Evolutionary conservation across 2,888 invertebrate species (phyloP).

Genomic region (Drosophila multiciliata): DNA sequence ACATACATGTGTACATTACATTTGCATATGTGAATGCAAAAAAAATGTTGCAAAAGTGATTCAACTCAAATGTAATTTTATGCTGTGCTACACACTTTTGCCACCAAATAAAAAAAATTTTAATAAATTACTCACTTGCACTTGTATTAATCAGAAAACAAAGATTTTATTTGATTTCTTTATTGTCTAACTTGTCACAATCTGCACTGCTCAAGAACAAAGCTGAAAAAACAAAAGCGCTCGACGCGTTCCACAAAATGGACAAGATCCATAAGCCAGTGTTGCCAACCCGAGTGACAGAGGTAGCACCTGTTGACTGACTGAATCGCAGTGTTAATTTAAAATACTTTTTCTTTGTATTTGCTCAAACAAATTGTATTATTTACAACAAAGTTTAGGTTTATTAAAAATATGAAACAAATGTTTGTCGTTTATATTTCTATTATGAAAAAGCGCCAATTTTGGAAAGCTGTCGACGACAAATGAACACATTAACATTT

Average conservation of each 20-base stretch:
- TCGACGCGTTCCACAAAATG: constrained; percentile 8
- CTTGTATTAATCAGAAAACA: not conserved
- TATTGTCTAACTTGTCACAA: not conserved
- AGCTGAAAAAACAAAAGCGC: not conserved
- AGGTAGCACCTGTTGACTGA: not conserved
- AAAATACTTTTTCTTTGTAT: too few relatives aligned
- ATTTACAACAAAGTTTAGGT: not conserved
- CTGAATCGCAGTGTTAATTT: constrained; percentile 8
- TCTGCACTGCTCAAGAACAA: not conserved
- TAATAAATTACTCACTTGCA: constrained; percentile 4
- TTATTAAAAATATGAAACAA: not conserved
- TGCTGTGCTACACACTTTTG: constrained; percentile 4
- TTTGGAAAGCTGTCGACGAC: not conserved
- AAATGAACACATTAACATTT: not conserved
- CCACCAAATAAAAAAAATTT: not conserved
- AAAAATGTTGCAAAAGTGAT: not conserved
- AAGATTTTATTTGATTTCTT: not conserved
- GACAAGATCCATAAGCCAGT: constrained; percentile 18
- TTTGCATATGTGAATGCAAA: not conserved
- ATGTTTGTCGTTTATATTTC: not conserved
- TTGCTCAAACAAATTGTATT: not conserved
- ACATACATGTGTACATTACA: not conserved
- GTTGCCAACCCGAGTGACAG: constrained; percentile 26
- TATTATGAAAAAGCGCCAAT: not conserved
- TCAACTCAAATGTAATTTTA: not conserved